Base-by-base conservation (phyloP, 2,113 vertebrate species). In the Sialia sialis region DNA sequence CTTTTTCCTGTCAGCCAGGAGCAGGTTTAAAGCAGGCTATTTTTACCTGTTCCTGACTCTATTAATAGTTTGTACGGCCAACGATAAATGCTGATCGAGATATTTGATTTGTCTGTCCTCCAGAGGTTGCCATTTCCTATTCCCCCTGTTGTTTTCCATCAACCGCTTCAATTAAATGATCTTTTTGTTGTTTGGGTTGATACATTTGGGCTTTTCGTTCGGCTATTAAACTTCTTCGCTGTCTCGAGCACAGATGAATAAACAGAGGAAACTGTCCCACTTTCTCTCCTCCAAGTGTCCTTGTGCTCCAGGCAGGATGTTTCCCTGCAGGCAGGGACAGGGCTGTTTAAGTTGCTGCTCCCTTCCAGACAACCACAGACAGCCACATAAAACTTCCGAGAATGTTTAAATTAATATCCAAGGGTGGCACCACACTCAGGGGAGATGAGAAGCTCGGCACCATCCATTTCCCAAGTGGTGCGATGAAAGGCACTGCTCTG, bases 41-140 rank as follows among this genome's bases (percentile, higher is more conserved):
- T 97, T 96, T 93, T 96, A 94, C 87, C 80, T 16, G 12, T 89
- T 82, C 77, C 86, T 52, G 48, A 34, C 82, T 72, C 84, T 90
- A 95, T 94, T 90, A 96, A 94, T 96, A 96, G 88, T 30, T 38
- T 38, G 10, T 55, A 32, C 16, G 6, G 75, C 73, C 78, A 90
- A 38, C 60, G 84, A 79, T 73, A 93, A 96, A 94, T 6, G 16
- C 85, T 70, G 69, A 74, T 96, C 19, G 23, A 80, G 91, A 84
- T 38, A 73, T 55, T 83, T 6, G 51, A 94, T 97, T 95, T 94
- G 46, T 86, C 91, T 90, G 80, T 56, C 83, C 89, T 85, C 87
- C 70, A 74, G 87, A 93, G 93, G 49, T 52, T 32, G 32, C 39
- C 13, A 20, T 38, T 89, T 87, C 84, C 88, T 87, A 73, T 44